A percentile compares a stretch with the other conserved stretches of the same genome.
phyloP scores from a whole-genome alignment of 2,888 invertebrate genomes.

The Campaea margaritaria region DNA sequence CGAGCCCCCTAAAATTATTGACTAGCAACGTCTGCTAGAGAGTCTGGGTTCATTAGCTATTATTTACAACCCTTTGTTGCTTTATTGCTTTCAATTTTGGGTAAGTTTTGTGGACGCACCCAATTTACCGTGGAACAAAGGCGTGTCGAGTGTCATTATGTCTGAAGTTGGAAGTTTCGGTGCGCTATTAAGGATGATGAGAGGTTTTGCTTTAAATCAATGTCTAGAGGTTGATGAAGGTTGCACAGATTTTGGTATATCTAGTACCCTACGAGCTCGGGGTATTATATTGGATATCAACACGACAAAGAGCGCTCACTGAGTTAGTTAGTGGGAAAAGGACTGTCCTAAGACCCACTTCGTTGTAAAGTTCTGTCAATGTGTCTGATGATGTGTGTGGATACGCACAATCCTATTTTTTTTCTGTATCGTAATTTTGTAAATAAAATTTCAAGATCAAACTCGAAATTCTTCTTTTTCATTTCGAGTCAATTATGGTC shows the following conservation, averaged over 20 bases:
- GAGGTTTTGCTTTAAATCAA: conserved; percentile 16
- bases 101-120: conserved; percentile 36
- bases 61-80: conserved; percentile 60
- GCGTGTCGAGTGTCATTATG: conserved; percentile 30
- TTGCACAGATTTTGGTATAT: background rate
- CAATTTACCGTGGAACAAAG: conserved; percentile 40
- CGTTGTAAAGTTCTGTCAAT: no score
- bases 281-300: no score
- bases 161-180: conserved; percentile 28
- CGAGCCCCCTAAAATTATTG: background rate
- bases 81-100: conserved; percentile 51
- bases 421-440: no score
- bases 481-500: no score
- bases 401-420: no score
- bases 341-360: no score
- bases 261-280: no score
- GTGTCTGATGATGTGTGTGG: no score
- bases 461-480: no score
- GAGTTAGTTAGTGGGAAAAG: no score
- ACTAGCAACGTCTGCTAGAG: conserved; percentile 4
- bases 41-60: conserved; percentile 61
- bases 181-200: conserved; percentile 20
- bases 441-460: no score
- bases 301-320: no score
- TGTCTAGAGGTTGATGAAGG: conserved; percentile 11